These are phyloP conservation scores for Corapipo altera DNA, from an alignment of 2,113 vertebrate genomes.

Conservation along the genomic window DNA sequence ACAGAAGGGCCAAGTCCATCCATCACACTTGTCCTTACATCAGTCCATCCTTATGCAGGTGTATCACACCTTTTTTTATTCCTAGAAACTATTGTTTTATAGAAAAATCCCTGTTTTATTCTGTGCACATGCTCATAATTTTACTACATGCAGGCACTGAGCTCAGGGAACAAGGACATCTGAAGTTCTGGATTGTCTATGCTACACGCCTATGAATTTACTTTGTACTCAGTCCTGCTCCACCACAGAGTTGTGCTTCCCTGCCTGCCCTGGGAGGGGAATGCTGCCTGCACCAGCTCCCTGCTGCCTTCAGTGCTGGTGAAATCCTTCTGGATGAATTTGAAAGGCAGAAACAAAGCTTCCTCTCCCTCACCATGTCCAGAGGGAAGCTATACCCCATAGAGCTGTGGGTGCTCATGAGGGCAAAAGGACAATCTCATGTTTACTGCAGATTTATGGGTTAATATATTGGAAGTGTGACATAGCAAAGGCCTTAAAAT, in stretches of 20 bases:
- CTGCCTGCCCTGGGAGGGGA: background rate
- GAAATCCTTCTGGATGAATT: background rate
- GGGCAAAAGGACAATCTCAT: background rate
- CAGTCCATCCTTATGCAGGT: background rate
- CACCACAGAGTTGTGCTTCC: rapidly evolving
- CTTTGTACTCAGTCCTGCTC: background rate
- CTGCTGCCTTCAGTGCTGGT: background rate
- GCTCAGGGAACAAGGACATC: rapidly evolving
- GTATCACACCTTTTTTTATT: background rate
- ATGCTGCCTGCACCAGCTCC: background rate
- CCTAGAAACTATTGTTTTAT: background rate
- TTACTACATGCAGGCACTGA: background rate
- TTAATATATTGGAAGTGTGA: background rate
- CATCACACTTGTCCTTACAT: background rate
- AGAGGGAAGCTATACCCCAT: rapidly evolving
- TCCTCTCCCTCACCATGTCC: too few species aligned
- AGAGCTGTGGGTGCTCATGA: background rate
- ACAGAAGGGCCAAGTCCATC: background rate
- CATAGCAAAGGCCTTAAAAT: background rate
- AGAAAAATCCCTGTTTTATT: background rate
- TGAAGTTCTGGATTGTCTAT: background rate
- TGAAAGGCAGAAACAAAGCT: background rate
- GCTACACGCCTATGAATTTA: rapidly evolving
- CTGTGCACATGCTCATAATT: background rate
- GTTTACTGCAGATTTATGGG: background rate